Evolutionary conservation across 2,113 vertebrate species (phyloP), one percentile per base, ranked within the genome.

Genomic region (Cercopithecus mona): DNA sequence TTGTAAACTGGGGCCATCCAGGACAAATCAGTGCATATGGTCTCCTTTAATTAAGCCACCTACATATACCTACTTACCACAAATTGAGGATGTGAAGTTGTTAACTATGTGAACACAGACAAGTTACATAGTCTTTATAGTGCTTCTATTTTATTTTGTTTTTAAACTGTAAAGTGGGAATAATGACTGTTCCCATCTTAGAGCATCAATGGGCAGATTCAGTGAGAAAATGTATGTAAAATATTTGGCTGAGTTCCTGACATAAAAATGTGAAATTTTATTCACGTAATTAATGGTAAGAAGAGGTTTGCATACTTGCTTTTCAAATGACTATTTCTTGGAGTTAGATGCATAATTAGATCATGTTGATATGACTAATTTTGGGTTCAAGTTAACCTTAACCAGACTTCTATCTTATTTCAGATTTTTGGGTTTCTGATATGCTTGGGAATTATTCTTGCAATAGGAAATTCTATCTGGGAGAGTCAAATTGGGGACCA

Each of bases 351-450:
- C 66, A 12, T 91, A 88, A 73, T 66, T 50, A 48, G 12, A 84
- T 93, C 76, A 87, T 12, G 4, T 89, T 78, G 43, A 87, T 91
- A 32, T 92, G 72, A 95, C 52, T 90, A 85, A n/a, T 96, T 90
- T 90, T 43, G 57, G 59, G 50, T 84, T 92, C 55, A 93, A 43
- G 5, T 92, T 95, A 95, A 94, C 32, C 30, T 87, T 97, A 92
- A 97, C 61, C 35, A 96, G 45, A 80, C 40, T 91, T 90, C 11
- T 95, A 7, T 96, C 88, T 97, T 22, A 78, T 98, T 98, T 57
- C 97, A 99, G 99, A 99, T 99, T 94, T 99, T 99, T 98, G 99
- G 98, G 50, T 99, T 99, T 97, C 98, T 99, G 40, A 89, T 98
- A 76, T 99, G 98, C 97, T 98, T 99, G 98, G 99, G 99, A 61